phyloP scores from a whole-genome alignment of 2,888 invertebrate genomes.

The Andrena marginata region DNA sequence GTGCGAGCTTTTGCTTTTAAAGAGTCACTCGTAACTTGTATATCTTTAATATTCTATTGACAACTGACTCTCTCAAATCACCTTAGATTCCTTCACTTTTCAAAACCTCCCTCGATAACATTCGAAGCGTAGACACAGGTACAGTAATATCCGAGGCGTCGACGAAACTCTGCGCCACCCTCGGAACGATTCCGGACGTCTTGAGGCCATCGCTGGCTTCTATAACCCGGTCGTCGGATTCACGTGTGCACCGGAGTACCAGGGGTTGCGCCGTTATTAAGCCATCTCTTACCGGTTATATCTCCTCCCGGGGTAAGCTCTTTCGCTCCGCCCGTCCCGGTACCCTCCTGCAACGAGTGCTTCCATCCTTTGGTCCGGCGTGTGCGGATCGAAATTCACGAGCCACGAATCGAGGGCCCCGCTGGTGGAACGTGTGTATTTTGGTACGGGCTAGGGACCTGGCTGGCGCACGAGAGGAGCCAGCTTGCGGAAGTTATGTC shows the following conservation, averaged over 20 bases:
- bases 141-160: not conserved
- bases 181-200: not conserved
- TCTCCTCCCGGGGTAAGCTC: constrained; percentile 73
- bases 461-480: not conserved
- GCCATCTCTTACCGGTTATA: constrained; percentile 82
- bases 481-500: constrained; percentile 39
- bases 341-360: not conserved
- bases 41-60: no score
- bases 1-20: no score
- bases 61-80: no score
- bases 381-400: constrained; percentile 42
- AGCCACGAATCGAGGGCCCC: constrained; percentile 20
- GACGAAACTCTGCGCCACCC: not conserved
- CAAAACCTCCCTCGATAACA: no score
- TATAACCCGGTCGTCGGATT: constrained; percentile 7
- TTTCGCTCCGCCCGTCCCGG: constrained; percentile 20
- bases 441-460: not conserved
- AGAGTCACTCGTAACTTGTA: no score
- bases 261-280: constrained; percentile 80
- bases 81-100: no score
- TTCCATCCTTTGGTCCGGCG: constrained; percentile 1
- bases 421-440: constrained; percentile 8
- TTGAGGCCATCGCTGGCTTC: constrained; percentile 19
- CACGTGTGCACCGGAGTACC: constrained; percentile 56
- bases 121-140: not conserved